These are phyloP conservation scores for Acanthoscelides obtectus DNA, from an alignment of 2,888 invertebrate species.

Conservation along the genomic window DNA sequence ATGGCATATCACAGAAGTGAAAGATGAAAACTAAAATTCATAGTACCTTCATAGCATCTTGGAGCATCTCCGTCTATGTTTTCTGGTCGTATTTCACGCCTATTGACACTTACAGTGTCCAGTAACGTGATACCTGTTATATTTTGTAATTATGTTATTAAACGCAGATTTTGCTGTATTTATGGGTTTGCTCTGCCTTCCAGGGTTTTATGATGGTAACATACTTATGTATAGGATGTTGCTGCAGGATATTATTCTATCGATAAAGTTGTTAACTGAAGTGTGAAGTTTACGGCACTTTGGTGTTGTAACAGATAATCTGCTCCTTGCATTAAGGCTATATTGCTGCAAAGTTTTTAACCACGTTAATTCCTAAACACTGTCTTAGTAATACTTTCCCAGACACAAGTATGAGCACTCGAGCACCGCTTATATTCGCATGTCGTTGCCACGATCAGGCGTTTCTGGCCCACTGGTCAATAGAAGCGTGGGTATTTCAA, in stretches of 20 bases:
- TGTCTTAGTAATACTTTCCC: too few relatives aligned
- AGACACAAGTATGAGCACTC: too few relatives aligned
- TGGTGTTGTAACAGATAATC: background rate
- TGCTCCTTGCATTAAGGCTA: background rate
- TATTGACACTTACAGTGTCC: conserved; percentile 3
- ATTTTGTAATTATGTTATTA: conserved; percentile 6
- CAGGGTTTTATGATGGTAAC: background rate
- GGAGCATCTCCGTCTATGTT: background rate
- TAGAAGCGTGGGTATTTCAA: too few relatives aligned
- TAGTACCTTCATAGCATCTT: too few relatives aligned
- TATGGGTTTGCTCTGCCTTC: conserved; percentile 1
- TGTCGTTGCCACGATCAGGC: too few relatives aligned
- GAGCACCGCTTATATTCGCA: too few relatives aligned
- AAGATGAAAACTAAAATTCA: too few relatives aligned
- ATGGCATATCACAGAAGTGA: too few relatives aligned
- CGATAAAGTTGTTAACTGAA: background rate
- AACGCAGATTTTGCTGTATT: conserved; percentile 1
- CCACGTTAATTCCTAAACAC: too few relatives aligned
- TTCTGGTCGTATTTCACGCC: conserved; percentile 1
- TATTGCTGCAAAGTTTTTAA: too few relatives aligned
- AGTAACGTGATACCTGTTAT: conserved; percentile 4
- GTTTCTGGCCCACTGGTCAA: too few relatives aligned
- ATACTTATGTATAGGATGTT: background rate
- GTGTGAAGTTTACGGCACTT: background rate
- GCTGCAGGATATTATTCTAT: background rate